Conservation (phyloP, 2,797 vertebrate species). For the Euthynnus affinis region DNA sequence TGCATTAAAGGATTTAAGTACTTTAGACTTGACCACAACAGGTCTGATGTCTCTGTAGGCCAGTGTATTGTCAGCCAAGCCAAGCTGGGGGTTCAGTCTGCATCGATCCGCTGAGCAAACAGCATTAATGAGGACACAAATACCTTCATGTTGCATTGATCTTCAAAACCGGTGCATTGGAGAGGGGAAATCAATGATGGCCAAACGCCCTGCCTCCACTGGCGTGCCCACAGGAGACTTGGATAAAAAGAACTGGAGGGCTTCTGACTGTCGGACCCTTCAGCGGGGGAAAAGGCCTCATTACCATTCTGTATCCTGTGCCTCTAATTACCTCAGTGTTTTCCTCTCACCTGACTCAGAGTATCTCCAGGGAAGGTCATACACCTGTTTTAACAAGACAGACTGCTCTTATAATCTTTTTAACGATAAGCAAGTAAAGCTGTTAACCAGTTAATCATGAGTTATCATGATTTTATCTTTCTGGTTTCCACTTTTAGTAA, state of each 20-base stretch:
- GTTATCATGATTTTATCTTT: neutral
- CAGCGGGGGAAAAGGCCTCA: conserved; percentile 55
- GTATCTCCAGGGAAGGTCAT: conserved; percentile 69
- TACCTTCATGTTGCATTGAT: conserved; percentile 81
- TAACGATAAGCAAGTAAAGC: conserved; percentile 7
- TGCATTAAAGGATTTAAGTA: conserved; percentile 10
- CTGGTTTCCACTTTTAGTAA: neutral
- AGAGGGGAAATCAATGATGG: conserved; percentile 67
- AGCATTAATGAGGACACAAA: conserved; percentile 81
- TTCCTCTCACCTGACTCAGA: conserved; percentile 68
- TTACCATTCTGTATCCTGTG: conserved; percentile 62
- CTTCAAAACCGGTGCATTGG: conserved; percentile 64
- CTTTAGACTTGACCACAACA: neutral
- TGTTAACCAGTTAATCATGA: neutral
- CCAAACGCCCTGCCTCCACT: conserved; percentile 39
- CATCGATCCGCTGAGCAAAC: conserved; percentile 75
- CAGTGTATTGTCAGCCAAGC: conserved; percentile 25
- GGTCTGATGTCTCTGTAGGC: conserved; percentile 9
- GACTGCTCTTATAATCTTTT: conserved; percentile 20
- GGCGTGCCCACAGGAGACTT: conserved; percentile 39
- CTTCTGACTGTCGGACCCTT: conserved; percentile 55
- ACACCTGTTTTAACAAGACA: conserved; percentile 44
- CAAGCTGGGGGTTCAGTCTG: conserved; percentile 41
- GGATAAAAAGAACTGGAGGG: conserved; percentile 62
- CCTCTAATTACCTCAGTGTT: conserved; percentile 74